Base-by-base conservation (phyloP, 2,888 invertebrate genomes). In the Drosophila silvestris region DNA sequence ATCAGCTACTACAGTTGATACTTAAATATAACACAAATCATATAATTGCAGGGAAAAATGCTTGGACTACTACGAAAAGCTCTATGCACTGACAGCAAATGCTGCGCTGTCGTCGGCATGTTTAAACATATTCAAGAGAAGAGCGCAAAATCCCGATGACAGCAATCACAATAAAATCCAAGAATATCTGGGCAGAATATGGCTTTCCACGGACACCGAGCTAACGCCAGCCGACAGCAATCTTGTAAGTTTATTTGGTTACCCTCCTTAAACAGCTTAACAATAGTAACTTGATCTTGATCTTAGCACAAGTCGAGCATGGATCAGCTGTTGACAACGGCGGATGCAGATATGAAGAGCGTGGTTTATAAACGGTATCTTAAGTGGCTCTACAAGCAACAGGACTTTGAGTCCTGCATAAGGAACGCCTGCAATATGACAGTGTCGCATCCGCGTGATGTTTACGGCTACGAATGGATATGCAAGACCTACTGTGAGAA, bases 381-480 rank as follows among this genome's bases (percentile, higher is more conserved):
- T 1, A 93, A 93, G 63, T 81, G 92, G 30, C 83, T 93, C 1
- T 93, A 91, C 62, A 92, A 92, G 59, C 76, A 90, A 26, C 91
- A 93, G 53, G 94, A 95, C 75, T 92, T 93, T 59, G 91, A 91
- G 10, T 81, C 91, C 35, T 91, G 95, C 61, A 77, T 95, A 44
- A 84, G 92, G 51, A 90, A 94, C 77, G 94, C 95, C 22, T 90
- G 92, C 68, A 91, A 93, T 68, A 94, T 95, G 94, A 93, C 94
- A 56, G 83, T 89, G 33, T 77, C 94, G 9, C 95, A 94, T 88
- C 94, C 94, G 5, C 92, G 93, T 1, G 94, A 95, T 81, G 89
- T 93, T 28, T 94, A 94, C 79, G 94, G 95, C 1, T 92, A 95
- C 68, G 95, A 95, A 90, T 95, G 95, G 95, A 94, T 96, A 67